These are phyloP conservation scores for Nomada goodeniana DNA, from an alignment of 2,888 invertebrate species.

Conservation along the genomic window DNA sequence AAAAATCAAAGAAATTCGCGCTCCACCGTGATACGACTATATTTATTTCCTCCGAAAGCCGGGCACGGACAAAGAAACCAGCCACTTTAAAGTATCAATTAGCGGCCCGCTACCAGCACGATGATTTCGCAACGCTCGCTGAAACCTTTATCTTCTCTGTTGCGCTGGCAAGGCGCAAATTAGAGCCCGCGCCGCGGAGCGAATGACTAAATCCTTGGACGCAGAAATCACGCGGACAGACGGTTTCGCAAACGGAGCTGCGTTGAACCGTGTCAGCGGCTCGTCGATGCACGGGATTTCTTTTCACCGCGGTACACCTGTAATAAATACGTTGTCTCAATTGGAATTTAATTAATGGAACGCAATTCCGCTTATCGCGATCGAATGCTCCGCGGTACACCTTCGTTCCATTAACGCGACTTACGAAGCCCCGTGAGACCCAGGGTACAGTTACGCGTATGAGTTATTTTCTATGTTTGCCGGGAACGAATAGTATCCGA, in stretches of 20 bases:
- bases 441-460: slow-evolving; percentile 10
- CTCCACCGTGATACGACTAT: background rate
- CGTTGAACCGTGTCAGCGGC: slow-evolving; percentile 40
- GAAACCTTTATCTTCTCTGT: slow-evolving; percentile 21
- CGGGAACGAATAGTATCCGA: background rate
- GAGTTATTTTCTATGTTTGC: slow-evolving; percentile 11
- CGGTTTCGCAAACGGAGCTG: slow-evolving; percentile 32
- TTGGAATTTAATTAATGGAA: slow-evolving; percentile 51
- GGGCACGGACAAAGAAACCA: slow-evolving; percentile 22
- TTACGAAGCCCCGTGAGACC: slow-evolving; percentile 29
- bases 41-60: background rate
- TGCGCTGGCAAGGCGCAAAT: slow-evolving; percentile 10
- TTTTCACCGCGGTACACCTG: slow-evolving; percentile 20
- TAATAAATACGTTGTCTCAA: slow-evolving; percentile 58
- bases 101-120: background rate
- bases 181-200: slow-evolving; percentile 10
- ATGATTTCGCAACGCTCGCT: slow-evolving; percentile 11
- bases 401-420: slow-evolving; percentile 55
- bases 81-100: slow-evolving; percentile 21
- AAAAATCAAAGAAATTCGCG: background rate
- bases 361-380: slow-evolving; percentile 46
- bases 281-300: slow-evolving; percentile 21
- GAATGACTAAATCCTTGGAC: slow-evolving; percentile 30
- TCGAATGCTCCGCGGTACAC: slow-evolving; percentile 47
- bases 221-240: slow-evolving; percentile 13